Percentiles rank a stretch among this genome's conserved stretches.
Evolutionary conservation across 2,888 invertebrate species (phyloP).

Genomic region (Drosophila subquinaria): DNA sequence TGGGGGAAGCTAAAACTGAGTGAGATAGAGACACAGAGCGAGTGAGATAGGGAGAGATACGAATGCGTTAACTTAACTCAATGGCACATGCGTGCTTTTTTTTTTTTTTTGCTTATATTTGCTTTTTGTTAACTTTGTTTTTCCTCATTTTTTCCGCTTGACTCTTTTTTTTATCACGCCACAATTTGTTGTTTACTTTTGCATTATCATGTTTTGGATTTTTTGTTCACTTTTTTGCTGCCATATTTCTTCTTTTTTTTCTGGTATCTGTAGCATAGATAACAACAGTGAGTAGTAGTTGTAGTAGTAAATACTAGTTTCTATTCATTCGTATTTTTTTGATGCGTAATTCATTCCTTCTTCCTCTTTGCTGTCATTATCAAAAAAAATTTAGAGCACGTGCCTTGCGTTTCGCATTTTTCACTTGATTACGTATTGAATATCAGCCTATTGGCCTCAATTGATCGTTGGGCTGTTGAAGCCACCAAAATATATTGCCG

Average conservation of each 20-base stretch:
- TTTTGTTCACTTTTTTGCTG: slow-evolving; percentile 29
- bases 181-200: slow-evolving; percentile 51
- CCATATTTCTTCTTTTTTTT: slow-evolving; percentile 35
- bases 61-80: slow-evolving; percentile 41
- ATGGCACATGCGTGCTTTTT: slow-evolving; percentile 58
- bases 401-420: slow-evolving; percentile 40
- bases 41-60: not conserved
- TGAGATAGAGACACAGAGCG: not conserved
- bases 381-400: slow-evolving; percentile 54
- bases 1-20: not conserved
- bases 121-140: slow-evolving; percentile 23
- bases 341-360: slow-evolving; percentile 40
- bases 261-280: slow-evolving; percentile 41
- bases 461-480: not conserved
- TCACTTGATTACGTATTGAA: slow-evolving; percentile 14
- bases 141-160: slow-evolving; percentile 22
- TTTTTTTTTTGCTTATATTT: slow-evolving; percentile 25
- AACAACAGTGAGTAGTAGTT: slow-evolving; percentile 30
- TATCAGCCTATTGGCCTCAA: not conserved
- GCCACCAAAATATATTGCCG: not conserved
- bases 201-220: slow-evolving; percentile 32
- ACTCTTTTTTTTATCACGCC: slow-evolving; percentile 43
- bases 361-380: slow-evolving; percentile 15
- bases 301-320: slow-evolving; percentile 56
- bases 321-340: slow-evolving; percentile 47